These are phyloP conservation scores for Rotaria socialis DNA, from an alignment of 2,888 invertebrate species.

Conservation along the genomic window DNA sequence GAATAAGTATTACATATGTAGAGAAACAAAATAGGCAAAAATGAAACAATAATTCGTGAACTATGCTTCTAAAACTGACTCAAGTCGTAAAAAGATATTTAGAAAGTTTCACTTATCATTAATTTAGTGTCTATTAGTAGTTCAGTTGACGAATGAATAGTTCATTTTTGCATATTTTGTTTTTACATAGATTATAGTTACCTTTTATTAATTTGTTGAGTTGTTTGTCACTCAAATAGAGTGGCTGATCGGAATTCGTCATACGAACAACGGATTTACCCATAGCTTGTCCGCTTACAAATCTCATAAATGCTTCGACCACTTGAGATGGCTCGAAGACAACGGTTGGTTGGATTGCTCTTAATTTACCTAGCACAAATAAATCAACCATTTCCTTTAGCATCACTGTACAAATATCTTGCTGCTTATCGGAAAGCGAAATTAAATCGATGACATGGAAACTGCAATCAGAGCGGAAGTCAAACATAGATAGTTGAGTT, in stretches of 20 bases:
- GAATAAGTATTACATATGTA: no score
- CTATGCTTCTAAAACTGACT: no score
- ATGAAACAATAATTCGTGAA: no score
- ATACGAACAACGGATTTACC: background rate
- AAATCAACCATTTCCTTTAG: background rate
- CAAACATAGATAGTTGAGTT: background rate
- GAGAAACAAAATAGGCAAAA: no score
- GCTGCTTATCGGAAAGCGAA: accelerated
- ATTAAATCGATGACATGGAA: background rate
- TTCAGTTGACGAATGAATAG: no score
- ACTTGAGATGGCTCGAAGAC: background rate
- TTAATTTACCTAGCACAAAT: background rate
- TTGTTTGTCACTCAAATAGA: background rate
- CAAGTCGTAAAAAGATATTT: no score
- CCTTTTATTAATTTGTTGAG: no score
- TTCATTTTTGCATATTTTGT: no score
- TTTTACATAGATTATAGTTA: no score
- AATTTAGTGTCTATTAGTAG: no score
- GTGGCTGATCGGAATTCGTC: background rate
- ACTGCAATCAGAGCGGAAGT: background rate
- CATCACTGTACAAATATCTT: accelerated
- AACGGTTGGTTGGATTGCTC: background rate
- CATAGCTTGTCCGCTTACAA: background rate
- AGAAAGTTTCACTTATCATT: no score
- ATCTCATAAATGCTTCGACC: background rate